phyloP scores from a whole-genome alignment of 2,797 vertebrate species.

The Acridotheres tristis region DNA sequence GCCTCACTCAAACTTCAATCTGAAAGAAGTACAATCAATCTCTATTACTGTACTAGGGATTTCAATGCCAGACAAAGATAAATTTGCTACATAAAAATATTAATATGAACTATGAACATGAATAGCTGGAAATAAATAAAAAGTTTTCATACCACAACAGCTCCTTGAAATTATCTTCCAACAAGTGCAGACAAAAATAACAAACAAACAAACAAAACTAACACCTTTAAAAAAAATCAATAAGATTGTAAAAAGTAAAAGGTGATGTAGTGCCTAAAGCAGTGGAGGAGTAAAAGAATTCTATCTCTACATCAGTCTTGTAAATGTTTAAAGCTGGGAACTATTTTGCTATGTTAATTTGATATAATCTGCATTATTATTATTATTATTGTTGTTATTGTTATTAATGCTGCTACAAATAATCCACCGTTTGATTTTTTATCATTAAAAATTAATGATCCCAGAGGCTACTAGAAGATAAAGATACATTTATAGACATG shows the following conservation, averaged over 20 bases:
- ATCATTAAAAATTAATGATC: not conserved
- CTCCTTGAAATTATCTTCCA: not conserved
- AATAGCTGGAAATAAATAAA: not conserved
- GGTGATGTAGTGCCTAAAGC: not conserved
- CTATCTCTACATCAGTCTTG: not conserved
- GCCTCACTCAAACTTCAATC: not conserved
- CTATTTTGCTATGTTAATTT: not conserved
- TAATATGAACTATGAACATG: not conserved
- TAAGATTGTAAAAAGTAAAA: not conserved
- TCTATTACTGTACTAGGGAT: not conserved
- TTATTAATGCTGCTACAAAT: not conserved
- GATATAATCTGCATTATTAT: not conserved
- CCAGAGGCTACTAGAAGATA: not conserved
- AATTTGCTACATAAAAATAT: not conserved
- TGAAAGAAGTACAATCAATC: not conserved
- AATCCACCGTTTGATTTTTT: not conserved
- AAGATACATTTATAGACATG: not conserved
- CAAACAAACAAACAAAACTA: not conserved
- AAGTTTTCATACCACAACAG: not conserved
- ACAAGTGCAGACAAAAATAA: not conserved
- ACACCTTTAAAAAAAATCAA: not conserved
- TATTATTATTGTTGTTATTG: not conserved
- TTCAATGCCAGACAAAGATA: not conserved
- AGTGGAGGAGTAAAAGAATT: not conserved
- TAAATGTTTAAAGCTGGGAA: not conserved